Percentiles rank a stretch among this genome's conserved stretches.
Evolutionary conservation across 2,797 vertebrate species (phyloP).

Genomic region (Pelobates cultripes): DNA sequence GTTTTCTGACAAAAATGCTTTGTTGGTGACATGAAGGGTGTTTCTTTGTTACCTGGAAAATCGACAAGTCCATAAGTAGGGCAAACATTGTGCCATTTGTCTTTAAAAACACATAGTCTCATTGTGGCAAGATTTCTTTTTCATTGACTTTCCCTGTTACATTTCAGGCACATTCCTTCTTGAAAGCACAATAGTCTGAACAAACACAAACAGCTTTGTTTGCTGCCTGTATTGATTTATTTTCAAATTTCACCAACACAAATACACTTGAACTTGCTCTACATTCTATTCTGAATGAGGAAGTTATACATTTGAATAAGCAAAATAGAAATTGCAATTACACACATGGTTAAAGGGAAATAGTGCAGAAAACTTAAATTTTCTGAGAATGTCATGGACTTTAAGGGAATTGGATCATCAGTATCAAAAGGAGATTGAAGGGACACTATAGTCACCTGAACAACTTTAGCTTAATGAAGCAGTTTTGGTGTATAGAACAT

Average conservation of each 20-base stretch:
- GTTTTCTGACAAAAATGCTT: constrained; percentile 22
- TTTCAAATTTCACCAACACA: constrained; percentile 10
- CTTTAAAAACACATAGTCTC: constrained; percentile 29
- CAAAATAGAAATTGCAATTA: constrained; percentile 24
- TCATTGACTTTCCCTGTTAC: constrained; percentile 46
- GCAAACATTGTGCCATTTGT: constrained; percentile 40
- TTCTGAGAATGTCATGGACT: constrained; percentile 4
- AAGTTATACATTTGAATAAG: constrained; percentile 13
- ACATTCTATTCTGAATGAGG: background rate
- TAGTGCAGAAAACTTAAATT: background rate
- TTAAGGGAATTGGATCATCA: background rate
- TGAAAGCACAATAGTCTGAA: constrained; percentile 28
- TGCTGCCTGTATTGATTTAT: constrained; percentile 34
- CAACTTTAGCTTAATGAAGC: no score
- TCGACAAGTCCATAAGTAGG: constrained; percentile 35
- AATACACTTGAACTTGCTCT: background rate
- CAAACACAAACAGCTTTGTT: constrained; percentile 29
- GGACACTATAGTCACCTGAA: no score
- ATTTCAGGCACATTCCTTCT: constrained; percentile 35
- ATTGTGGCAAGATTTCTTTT: constrained; percentile 37
- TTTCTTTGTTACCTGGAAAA: constrained; percentile 48
- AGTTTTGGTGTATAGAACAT: no score
- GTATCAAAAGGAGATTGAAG: background rate
- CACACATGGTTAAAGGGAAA: background rate
- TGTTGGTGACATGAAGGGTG: constrained; percentile 33